Conservation (phyloP, 2,113 vertebrate species). For the Callipepla californica region DNA sequence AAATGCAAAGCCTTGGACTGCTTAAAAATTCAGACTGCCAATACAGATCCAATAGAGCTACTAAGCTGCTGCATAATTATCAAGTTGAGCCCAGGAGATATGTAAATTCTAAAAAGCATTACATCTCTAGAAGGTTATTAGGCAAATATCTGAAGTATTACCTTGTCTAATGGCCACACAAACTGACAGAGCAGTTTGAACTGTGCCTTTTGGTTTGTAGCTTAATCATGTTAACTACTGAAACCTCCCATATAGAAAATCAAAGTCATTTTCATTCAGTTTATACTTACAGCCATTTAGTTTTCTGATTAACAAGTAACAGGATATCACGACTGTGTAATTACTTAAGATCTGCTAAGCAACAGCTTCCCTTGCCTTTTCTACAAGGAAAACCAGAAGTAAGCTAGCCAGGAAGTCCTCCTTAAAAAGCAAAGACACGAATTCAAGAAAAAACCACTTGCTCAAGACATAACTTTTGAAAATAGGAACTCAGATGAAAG, state of each 20-base stretch:
- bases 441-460: background rate
- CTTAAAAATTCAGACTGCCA: background rate
- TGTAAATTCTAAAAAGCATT: background rate
- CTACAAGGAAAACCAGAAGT: background rate
- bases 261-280: background rate
- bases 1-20: background rate
- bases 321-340: background rate
- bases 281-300: background rate
- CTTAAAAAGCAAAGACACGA: background rate
- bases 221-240: background rate
- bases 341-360: background rate
- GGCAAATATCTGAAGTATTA: background rate
- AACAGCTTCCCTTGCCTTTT: accelerated
- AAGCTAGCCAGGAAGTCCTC: background rate
- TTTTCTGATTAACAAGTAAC: background rate
- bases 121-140: background rate
- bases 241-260: background rate
- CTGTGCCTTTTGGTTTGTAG: background rate
- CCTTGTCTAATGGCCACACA: background rate
- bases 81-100: background rate
- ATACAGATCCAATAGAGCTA: background rate
- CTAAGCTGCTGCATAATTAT: background rate
- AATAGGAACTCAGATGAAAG: background rate
- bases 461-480: background rate
- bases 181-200: background rate